Conservation (phyloP, 2,888 invertebrate species). For the Coelinius sp. region DNA sequence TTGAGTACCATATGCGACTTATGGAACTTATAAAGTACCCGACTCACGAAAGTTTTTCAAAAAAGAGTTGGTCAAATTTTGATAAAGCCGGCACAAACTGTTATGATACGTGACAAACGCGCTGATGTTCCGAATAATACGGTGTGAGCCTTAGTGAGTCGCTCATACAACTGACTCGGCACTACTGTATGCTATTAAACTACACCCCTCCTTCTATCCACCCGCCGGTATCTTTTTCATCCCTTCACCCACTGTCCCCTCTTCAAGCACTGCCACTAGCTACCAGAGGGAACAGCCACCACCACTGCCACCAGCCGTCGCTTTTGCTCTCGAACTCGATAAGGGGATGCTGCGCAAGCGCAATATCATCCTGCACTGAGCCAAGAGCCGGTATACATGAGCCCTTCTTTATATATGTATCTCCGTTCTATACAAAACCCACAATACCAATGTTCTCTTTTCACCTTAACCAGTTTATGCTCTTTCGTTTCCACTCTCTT, state of each 20-base stretch:
- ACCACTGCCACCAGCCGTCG: slow-evolving; percentile 54
- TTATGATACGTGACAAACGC: slow-evolving; percentile 9
- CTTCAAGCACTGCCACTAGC: slow-evolving; percentile 38
- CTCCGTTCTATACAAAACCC: neutral
- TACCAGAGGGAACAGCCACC: slow-evolving; percentile 42
- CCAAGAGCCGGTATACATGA: slow-evolving; percentile 7
- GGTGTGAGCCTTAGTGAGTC: slow-evolving; percentile 25
- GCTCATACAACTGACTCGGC: slow-evolving; percentile 32
- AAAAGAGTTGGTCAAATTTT: neutral
- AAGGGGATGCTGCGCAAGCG: slow-evolving; percentile 63
- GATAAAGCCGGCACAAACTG: neutral
- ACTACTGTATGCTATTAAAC: slow-evolving; percentile 34
- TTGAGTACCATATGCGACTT: slow-evolving; percentile 17
- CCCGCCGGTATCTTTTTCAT: slow-evolving; percentile 28
- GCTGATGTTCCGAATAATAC: slow-evolving; percentile 6
- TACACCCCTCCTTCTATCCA: slow-evolving; percentile 28
- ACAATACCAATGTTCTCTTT: slow-evolving; percentile 9
- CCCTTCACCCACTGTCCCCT: slow-evolving; percentile 39
- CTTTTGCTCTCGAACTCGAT: slow-evolving; percentile 67
- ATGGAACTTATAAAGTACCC: neutral
- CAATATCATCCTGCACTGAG: slow-evolving; percentile 8
- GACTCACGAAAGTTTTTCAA: neutral
- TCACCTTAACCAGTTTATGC: slow-evolving; percentile 2
- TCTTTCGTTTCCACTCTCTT: slow-evolving; percentile 21
- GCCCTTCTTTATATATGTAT: slow-evolving; percentile 22